phyloP scores from a whole-genome alignment of 2,888 invertebrate genomes.

The Oconnorella tubifera region DNA sequence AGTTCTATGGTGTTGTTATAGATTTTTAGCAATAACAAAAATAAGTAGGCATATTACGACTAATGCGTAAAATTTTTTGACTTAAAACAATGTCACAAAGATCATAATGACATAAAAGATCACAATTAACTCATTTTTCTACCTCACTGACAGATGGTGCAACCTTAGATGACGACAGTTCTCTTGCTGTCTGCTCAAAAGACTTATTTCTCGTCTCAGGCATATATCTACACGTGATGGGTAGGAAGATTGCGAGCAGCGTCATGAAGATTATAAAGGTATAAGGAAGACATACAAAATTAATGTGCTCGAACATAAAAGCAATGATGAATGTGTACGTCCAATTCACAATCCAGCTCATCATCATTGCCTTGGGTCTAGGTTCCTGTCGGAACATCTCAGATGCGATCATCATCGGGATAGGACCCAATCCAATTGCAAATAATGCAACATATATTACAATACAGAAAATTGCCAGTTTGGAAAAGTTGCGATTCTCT shows the following conservation, averaged over 20 bases:
- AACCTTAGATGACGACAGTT: no score
- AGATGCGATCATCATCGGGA: conserved; percentile 88
- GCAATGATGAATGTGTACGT: conserved; percentile 99
- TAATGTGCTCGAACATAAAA: conserved; percentile 73
- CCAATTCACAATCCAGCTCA: conserved; percentile 86
- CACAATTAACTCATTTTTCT: no score
- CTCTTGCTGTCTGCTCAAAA: conserved; percentile 59
- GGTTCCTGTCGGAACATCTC: conserved; percentile 89
- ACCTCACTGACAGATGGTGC: no score
- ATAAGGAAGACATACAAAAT: conserved; percentile 47
- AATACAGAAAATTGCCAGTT: conserved; percentile 65
- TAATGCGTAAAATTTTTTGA: no score
- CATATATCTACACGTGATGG: conserved; percentile 29
- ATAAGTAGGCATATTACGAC: no score
- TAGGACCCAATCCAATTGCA: conserved; percentile 84
- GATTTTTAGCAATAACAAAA: no score
- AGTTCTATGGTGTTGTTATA: no score
- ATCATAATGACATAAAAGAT: no score
- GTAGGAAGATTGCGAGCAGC: conserved; percentile 49
- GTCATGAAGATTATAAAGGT: conserved; percentile 52
- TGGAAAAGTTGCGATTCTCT: conserved; percentile 35
- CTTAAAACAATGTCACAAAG: no score
- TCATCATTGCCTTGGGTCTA: conserved; percentile 76
- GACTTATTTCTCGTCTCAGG: conserved; percentile 54
- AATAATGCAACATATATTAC: conserved; percentile 81